Base-by-base conservation (phyloP, 2,888 invertebrate species). In the Stratiomys singularior region DNA sequence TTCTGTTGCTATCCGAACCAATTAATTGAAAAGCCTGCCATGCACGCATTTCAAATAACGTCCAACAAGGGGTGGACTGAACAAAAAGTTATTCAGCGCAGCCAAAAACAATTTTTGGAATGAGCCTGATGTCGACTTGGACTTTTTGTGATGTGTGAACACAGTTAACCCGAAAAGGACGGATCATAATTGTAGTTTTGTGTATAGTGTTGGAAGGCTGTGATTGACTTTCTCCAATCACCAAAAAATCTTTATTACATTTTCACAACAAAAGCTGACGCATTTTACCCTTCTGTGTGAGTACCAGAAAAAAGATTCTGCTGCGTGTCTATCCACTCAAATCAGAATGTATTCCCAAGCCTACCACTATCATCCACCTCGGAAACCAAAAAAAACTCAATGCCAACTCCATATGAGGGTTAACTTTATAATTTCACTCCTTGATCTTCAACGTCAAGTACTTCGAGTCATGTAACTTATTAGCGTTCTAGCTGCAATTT, bases 21-120 rank as follows among this genome's bases (percentile, higher is more conserved):
- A 64, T 64, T 64, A 64, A 64, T 64, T 64, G 64, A 64, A 64
- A 64, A 64, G 64, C 28, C 37, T 25, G 18, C 64, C 64, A 64
- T 64, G 13, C 30, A 64, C 28, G 64, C 28, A n/a, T 64, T 64
- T 28, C 18, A 21, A 60, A 25, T 18, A 23, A 60, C 60, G 60
- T 25, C 37, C 9, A 37, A 3, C 5, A 37, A 37, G 37, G 37
- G 37, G 9, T 5, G 37, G 9, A 37, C 37, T 9, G 37, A 37
- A 37, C 37, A 9, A 37, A 37, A 37, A 37, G 9, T 3, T 5
- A 37, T 37, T 9, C 37, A 5, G 18, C 15, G 15, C n/a, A 18
- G 7, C 52, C 15, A 52, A 52, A 52, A 52, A 52, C 52, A 15
- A 52, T 9, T 9, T 18, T 9, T 52, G 15, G 52, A 52, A 52